phyloP scores from a whole-genome alignment of 2,888 invertebrate genomes.

The Byasa hedistus region DNA sequence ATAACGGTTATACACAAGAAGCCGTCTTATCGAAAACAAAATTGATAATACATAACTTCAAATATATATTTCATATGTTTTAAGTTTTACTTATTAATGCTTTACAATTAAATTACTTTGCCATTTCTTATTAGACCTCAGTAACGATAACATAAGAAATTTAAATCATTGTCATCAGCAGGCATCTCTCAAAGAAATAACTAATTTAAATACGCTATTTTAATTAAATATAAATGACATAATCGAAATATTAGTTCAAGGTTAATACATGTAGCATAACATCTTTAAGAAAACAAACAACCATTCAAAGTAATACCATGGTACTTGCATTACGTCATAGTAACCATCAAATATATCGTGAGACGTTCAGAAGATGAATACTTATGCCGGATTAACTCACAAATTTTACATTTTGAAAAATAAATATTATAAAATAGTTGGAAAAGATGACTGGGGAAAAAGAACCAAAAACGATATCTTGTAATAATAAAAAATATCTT shows the following conservation, averaged over 20 bases:
- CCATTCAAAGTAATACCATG: not conserved
- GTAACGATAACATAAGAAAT: too few species aligned
- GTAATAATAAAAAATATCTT: too few species aligned
- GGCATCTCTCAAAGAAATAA: too few species aligned
- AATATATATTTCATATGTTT: not conserved
- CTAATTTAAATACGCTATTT: too few species aligned
- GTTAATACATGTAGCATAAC: not conserved
- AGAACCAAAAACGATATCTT: too few species aligned
- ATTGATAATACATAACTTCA: slow-evolving; percentile 36
- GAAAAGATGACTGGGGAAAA: too few species aligned
- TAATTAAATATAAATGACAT: too few species aligned
- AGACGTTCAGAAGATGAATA: not conserved
- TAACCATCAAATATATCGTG: not conserved
- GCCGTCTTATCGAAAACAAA: slow-evolving; percentile 40
- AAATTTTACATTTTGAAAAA: not conserved
- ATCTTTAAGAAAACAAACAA: not conserved
- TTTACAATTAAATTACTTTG: not conserved
- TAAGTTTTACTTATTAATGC: not conserved
- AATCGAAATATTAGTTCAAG: not conserved
- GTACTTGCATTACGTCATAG: not conserved
- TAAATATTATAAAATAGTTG: not conserved
- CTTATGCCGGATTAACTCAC: not conserved
- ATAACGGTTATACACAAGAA: slow-evolving; percentile 37
- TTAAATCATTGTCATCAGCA: too few species aligned
- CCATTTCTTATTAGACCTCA: too few species aligned